phyloP scores from a whole-genome alignment of 2,797 vertebrate species.

The Acipenser ruthenus region DNA sequence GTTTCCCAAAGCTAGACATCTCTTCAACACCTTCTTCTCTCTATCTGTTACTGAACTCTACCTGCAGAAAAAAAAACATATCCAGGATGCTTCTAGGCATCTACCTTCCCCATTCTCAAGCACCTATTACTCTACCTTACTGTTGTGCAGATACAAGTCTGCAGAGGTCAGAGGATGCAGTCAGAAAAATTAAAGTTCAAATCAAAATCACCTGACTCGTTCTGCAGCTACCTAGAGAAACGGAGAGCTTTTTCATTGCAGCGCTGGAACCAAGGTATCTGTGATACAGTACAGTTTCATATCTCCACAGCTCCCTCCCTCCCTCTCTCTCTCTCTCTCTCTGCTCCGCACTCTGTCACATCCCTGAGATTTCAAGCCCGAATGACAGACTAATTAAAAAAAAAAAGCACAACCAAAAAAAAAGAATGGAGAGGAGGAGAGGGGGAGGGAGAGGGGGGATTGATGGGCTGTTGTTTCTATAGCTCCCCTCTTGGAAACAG shows the following conservation, averaged over 20 bases:
- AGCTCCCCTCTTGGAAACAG: conserved; percentile 7
- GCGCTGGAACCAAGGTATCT: conserved; percentile 4
- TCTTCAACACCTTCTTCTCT: conserved; percentile 18
- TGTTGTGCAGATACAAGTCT: too few species aligned
- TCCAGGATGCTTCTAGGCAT: not conserved
- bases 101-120: not conserved
- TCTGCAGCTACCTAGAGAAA: conserved; percentile 11
- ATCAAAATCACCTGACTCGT: conserved; percentile 9
- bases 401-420: conserved; percentile 1
- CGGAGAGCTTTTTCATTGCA: not conserved
- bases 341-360: conserved; percentile 17
- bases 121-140: not conserved
- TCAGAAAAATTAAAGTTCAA: conserved; percentile 7
- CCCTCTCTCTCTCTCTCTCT: conserved; percentile 23
- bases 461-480: not conserved
- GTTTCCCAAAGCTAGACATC: conserved; percentile 88
- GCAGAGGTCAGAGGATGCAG: too few species aligned
- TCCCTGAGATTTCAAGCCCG: conserved; percentile 17
- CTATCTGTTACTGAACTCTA: not conserved
- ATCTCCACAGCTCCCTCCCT: conserved; percentile 4
- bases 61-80: not conserved
- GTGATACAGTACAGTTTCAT: conserved; percentile 11
- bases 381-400: conserved; percentile 26
- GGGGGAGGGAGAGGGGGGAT: not conserved
- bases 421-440: not conserved